Evolutionary conservation across 1,140 invertebrate genomes (phyloP), one percentile per base, ranked within the genome.

Genomic region (Drosophila pallidifrons): DNA sequence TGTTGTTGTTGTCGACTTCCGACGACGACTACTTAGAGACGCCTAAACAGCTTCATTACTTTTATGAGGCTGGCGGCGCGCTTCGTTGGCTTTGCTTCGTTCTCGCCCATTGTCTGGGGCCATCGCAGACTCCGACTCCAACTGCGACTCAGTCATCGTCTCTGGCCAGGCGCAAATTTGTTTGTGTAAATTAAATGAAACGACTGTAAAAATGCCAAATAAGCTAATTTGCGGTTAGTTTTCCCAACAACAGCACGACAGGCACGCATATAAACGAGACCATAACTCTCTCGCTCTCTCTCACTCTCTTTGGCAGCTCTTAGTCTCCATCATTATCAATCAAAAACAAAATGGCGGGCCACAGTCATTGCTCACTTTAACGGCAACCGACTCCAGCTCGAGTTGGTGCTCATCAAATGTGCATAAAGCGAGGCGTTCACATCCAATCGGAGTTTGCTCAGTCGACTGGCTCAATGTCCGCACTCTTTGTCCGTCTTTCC

Each of bases 121-220:
- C 64, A 68, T 52, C 51, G 38, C 35, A 46, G 70, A 2, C 35
- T 8, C 35, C 7, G 10, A 32, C 30, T 30, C 30, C 30, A 1
- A 6, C 30, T 7, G 1, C 30, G 30, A 6, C 30, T 32, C 30
- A 6, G 30, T 5, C 30, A 6, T 8, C 5, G 30, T 6, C 30
- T 83, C 70, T 88, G 85, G 69, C 77, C 81, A 85, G 85, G 86
- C 86, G 85, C 78, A 89, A 89, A 90, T 89, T 89, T 89, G 85
- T 89, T 89, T 89, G 86, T 89, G 85, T 89, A 89, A 89, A 89
- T 89, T 89, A 89, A 89, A 89, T 89, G 81, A 89, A 89, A 89
- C 69, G 85, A 89, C 85, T 89, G 85, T 89, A 89, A 89, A 89
- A 89, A 89, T 89, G 81, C 85, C 86, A 89, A 89, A 89, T 89